Base-by-base conservation (phyloP, 2,113 vertebrate genomes). In the Salminus brasiliensis region DNA sequence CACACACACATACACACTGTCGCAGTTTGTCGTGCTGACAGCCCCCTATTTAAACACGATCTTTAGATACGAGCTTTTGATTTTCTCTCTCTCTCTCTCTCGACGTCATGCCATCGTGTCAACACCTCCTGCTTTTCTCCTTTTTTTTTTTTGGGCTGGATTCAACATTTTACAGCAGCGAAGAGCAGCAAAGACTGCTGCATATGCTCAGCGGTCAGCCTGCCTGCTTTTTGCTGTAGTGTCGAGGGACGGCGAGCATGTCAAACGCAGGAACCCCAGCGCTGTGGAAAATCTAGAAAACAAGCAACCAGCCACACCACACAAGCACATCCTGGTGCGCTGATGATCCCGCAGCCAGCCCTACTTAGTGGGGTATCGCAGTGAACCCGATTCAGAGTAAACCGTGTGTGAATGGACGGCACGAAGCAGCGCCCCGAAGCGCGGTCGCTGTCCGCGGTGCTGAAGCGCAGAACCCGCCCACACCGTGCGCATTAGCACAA, bases 391-490 rank as follows among this genome's bases (percentile, higher is more conserved):
- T 30, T 39, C 4, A 39, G 36, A 49, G 18, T 21, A 49, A 49
- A 2, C 12, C 4, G 11, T 49, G 3, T 12, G 11, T 15, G 11
- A 49, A 18, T 49, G 11, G 11, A 11, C 2, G 11, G 4, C 0
- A 30, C 21, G 25, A 52, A 72, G 21, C 18, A 5, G 47, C 47
- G 47, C 45, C 4, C 3, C 25, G 29, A 27, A 45, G 36, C 36
- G 57, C 65, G 11, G 82, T 25, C 76, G 85, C 91, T 94, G 86
- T 92, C 82, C 90, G 63, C 74, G 89, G 91, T 81, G 79, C 93
- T 85, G 90, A 91, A 88, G 90, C 90, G 16, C 63, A 62, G 89
- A 90, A 90, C 90, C 90, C 92, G 90, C 91, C 89, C 92, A 90
- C 89, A 82, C 63, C 68, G 83, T 83, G 74, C 87, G 90, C 91